Conservation (phyloP, 2,888 invertebrate species). For the Poecilobothrus nobilitatus region DNA sequence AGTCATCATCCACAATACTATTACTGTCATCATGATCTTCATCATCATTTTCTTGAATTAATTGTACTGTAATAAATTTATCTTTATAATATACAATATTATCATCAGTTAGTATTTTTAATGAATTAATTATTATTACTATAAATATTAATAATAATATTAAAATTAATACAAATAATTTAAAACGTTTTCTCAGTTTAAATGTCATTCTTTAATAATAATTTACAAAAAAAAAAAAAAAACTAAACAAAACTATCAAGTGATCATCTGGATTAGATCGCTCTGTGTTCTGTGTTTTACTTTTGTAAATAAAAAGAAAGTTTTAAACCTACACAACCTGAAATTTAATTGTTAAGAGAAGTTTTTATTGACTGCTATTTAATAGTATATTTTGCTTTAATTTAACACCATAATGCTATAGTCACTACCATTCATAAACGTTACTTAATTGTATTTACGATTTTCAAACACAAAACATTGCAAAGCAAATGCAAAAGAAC, state of each 20-base stretch:
- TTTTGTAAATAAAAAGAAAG: too few species aligned
- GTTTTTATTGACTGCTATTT: too few species aligned
- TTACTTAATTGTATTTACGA: too few species aligned
- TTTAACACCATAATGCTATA: too few species aligned
- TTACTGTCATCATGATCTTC: not conserved
- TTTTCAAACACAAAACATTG: too few species aligned
- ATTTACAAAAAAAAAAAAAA: not conserved
- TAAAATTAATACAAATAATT: not conserved
- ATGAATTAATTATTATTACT: not conserved
- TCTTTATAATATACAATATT: not conserved
- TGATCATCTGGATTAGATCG: too few species aligned
- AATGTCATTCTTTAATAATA: not conserved
- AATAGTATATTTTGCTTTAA: too few species aligned
- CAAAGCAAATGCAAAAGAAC: too few species aligned
- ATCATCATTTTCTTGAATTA: not conserved
- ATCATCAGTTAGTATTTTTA: not conserved
- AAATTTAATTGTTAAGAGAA: too few species aligned
- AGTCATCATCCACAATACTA: not conserved
- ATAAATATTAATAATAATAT: not conserved
- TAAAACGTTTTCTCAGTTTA: not conserved
- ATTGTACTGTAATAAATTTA: not conserved
- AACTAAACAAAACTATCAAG: not conserved
- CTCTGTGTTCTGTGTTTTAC: too few species aligned
- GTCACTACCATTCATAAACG: too few species aligned
- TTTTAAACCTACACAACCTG: too few species aligned